Base-by-base conservation (phyloP, 2,797 vertebrate species). In the Philypnodon macrostomus region DNA sequence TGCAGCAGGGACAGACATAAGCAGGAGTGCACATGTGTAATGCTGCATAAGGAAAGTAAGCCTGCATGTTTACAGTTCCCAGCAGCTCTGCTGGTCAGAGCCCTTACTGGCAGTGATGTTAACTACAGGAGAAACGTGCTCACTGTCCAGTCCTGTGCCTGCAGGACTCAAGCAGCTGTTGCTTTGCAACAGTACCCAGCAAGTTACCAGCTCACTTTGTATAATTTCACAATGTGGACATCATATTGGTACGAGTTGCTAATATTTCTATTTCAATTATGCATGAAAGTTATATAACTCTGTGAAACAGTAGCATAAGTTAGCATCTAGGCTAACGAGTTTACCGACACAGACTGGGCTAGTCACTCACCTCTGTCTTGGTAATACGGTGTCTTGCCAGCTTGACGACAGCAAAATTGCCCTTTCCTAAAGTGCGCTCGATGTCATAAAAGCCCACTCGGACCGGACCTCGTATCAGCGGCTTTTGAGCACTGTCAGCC, bases 361-460 rank as follows among this genome's bases (percentile, higher is more conserved):
- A 8, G 27, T 31, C 58, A 88, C 92, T 91, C 85, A 95, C 95
- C 96, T 97, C 96, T 45, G 93, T 98, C 86, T 95, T 97, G 75
- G 96, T 97, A 80, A 98, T 98, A 64, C 95, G 93, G 80, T 98
- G 96, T 83, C 94, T 85, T 36, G 93, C 95, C 86, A 98, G 93
- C 89, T 98, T 98, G 79, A 98, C 95, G 41, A 98, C 96, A 0
- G 96, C 95, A 84, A 98, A 98, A 87, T 98, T 98, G 70, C 96
- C 95, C 85, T 98, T 98, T 77, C 96, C 96, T 77, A 98, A 88
- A 74, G 95, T 98, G 85, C 95, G 93, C 87, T 98, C 96, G 87
- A 98, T 98, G 80, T 98, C 96, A 89, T 98, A 98, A 86, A 98
- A 97, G 75, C 96, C 96, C 85, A 98, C 96, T 69, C 95, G 93